Evolutionary conservation across 2,797 vertebrate genomes (phyloP).

Genomic region (Pseudopleuronectes americanus): DNA sequence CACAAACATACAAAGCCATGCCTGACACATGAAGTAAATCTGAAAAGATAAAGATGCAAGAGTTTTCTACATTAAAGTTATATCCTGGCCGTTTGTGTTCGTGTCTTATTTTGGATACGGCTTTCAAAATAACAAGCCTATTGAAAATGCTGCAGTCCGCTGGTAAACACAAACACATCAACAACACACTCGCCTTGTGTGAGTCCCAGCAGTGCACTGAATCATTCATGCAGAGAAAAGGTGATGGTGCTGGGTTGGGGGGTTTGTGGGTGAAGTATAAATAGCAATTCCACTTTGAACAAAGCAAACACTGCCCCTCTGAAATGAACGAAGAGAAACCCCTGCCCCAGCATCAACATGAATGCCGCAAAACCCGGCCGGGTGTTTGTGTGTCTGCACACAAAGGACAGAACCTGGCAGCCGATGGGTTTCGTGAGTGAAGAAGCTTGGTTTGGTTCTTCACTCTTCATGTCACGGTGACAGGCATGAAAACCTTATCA

Average conservation of each 20-base stretch:
- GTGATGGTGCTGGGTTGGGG: conserved; percentile 1
- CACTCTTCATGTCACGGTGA: conserved; percentile 48
- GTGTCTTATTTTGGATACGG: conserved; percentile 1
- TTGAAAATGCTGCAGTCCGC: conserved; percentile 9
- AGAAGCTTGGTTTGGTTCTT: conserved; percentile 30
- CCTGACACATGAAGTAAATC: conserved; percentile 51
- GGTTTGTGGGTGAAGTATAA: conserved; percentile 45
- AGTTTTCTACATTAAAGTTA: conserved; percentile 7
- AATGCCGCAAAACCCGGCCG: conserved; percentile 11
- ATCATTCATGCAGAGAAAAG: conserved; percentile 59
- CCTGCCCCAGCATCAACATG: conserved; percentile 6
- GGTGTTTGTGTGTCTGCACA: conserved; percentile 31
- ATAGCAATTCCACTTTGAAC: conserved; percentile 59
- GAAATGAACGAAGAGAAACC: conserved; percentile 20
- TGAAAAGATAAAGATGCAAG: conserved; percentile 18
- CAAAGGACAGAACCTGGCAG: conserved; percentile 42
- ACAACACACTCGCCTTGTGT: conserved; percentile 5
- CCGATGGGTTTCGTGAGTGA: conserved; percentile 52
- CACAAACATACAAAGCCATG: conserved; percentile 62
- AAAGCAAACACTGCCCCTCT: conserved; percentile 56
- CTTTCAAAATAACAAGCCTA: not conserved
- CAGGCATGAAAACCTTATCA: conserved; percentile 73
- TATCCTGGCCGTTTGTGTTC: not conserved
- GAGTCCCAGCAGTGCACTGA: conserved; percentile 32
- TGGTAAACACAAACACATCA: not conserved